These are phyloP conservation scores for Plagodis dolabraria DNA, from an alignment of 2,888 invertebrate species.

Conservation along the genomic window DNA sequence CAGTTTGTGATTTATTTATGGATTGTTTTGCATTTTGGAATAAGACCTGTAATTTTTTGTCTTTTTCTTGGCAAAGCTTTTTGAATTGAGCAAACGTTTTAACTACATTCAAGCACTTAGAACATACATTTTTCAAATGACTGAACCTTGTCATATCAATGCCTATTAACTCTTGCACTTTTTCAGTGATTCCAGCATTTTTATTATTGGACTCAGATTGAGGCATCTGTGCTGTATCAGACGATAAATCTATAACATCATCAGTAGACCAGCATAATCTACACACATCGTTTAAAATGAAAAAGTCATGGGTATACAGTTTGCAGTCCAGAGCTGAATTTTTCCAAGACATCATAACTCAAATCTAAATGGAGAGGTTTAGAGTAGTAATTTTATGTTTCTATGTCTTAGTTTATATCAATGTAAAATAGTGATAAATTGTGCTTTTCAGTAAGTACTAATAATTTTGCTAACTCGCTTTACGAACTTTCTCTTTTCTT, in stretches of 20 bases:
- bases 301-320: slow-evolving; percentile 63
- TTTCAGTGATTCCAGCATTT: slow-evolving; percentile 43
- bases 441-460: too few species aligned
- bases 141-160: slow-evolving; percentile 51
- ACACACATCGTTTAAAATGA: slow-evolving; percentile 62
- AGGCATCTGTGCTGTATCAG: slow-evolving; percentile 27
- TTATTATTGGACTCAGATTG: slow-evolving; percentile 27
- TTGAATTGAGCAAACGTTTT: slow-evolving; percentile 65
- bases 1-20: background rate
- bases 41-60: slow-evolving; percentile 56
- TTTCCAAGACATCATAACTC: slow-evolving; percentile 42
- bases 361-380: background rate
- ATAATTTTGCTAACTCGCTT: too few species aligned
- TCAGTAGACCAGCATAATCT: slow-evolving; percentile 67
- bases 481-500: too few species aligned
- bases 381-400: background rate
- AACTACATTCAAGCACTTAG: slow-evolving; percentile 55
- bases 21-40: slow-evolving; percentile 29
- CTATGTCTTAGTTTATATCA: too few species aligned
- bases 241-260: slow-evolving; percentile 48
- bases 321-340: slow-evolving; percentile 42
- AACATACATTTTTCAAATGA: slow-evolving; percentile 60
- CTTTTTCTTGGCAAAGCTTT: slow-evolving; percentile 58
- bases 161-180: slow-evolving; percentile 62
- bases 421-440: too few species aligned